A percentile compares a stretch with the other conserved stretches of the same genome.
Conservation (phyloP, 2,888 invertebrate genomes). For the Lasioglossum villosulum region DNA sequence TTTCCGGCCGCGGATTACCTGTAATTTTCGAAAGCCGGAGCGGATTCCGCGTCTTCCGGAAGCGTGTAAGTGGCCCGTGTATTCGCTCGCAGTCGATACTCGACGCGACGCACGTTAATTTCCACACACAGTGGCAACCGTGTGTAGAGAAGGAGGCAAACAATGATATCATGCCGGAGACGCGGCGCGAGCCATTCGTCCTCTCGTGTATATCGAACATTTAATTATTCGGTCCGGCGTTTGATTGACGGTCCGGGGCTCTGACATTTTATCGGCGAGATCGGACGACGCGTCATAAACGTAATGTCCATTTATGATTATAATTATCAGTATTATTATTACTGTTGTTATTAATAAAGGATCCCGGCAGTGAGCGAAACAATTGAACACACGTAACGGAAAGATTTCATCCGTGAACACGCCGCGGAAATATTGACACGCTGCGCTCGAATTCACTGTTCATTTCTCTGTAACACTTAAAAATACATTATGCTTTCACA, state of each 20-base stretch:
- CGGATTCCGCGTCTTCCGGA: slow-evolving; percentile 44
- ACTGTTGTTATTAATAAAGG: background rate
- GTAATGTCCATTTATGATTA: background rate
- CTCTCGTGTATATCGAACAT: background rate
- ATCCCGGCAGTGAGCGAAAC: background rate
- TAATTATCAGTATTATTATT: slow-evolving; percentile 6
- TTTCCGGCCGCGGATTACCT: slow-evolving; percentile 59
- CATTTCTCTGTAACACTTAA: background rate
- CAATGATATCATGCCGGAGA: background rate
- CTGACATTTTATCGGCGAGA: background rate
- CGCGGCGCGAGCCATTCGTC: background rate
- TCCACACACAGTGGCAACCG: background rate
- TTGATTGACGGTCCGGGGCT: background rate
- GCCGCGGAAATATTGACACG: background rate
- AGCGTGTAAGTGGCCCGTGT: slow-evolving; percentile 57
- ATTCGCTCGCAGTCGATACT: slow-evolving; percentile 62
- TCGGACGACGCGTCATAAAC: background rate
- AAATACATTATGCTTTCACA: background rate
- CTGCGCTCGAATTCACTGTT: background rate
- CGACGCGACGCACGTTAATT: slow-evolving; percentile 32
- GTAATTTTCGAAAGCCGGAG: slow-evolving; percentile 55
- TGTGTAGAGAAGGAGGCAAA: background rate
- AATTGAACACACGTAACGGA: background rate
- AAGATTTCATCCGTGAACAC: background rate
- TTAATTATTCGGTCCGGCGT: background rate